phyloP scores from a whole-genome alignment of 2,113 vertebrate genomes.

The Orcinus orca region DNA sequence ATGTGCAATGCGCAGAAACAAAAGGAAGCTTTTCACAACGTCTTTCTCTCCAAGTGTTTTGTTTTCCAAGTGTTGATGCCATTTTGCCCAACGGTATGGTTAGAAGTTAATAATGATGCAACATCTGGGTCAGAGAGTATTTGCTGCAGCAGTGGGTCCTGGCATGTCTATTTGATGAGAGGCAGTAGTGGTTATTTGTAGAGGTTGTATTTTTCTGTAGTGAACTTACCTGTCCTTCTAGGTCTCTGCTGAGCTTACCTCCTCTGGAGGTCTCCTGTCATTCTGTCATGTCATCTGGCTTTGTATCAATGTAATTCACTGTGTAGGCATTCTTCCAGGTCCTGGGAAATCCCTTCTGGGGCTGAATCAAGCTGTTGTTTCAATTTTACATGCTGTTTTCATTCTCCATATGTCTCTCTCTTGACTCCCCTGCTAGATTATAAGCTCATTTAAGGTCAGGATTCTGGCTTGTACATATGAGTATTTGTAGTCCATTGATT shows the following conservation, averaged over 20 bases:
- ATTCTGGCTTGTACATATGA: neutral
- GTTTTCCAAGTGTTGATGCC: neutral
- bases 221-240: neutral
- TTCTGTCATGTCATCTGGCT: neutral
- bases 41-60: neutral
- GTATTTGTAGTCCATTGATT: neutral
- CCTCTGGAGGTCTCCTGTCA: neutral
- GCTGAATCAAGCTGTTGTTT: slow-evolving; percentile 29
- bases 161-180: neutral
- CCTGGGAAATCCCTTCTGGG: slow-evolving; percentile 3
- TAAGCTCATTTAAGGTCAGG: neutral
- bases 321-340: neutral
- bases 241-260: neutral
- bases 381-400: neutral
- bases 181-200: neutral
- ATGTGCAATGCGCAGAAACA: neutral
- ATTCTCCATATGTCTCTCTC: neutral
- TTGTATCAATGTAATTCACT: neutral
- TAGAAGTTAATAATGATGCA: neutral
- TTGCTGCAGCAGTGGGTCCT: neutral
- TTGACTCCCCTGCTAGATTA: neutral
- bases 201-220: neutral
- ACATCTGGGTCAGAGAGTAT: neutral
- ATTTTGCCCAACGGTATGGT: neutral
- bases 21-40: neutral